Evolutionary conservation across 2,888 invertebrate genomes (phyloP).

Genomic region (Sipunculus nudus): DNA sequence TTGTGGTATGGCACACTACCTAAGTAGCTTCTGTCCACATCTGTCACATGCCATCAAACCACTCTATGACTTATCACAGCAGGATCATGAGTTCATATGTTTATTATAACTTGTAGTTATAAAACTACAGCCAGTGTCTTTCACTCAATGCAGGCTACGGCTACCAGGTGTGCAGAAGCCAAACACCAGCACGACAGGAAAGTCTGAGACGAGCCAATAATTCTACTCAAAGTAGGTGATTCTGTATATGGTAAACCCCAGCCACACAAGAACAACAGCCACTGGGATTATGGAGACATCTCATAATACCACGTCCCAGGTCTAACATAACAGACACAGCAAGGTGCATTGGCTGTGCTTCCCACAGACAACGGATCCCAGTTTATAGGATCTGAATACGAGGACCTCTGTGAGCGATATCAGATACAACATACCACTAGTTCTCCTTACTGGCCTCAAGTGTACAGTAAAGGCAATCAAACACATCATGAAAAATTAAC

Average conservation of each 20-base stretch:
- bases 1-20: conserved; percentile 20
- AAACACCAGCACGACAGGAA: too few species aligned
- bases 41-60: conserved; percentile 6
- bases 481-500: background rate
- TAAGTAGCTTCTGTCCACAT: background rate
- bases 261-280: too few species aligned
- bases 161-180: background rate
- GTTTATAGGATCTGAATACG: background rate
- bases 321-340: conserved; percentile 5
- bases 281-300: background rate
- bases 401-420: background rate
- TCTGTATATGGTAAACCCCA: too few species aligned
- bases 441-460: conserved; percentile 11
- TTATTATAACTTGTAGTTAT: background rate
- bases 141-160: background rate
- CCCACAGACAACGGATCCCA: conserved; percentile 2
- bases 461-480: background rate
- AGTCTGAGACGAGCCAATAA: too few species aligned
- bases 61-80: conserved; percentile 1
- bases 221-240: too few species aligned
- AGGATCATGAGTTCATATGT: background rate
- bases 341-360: background rate
- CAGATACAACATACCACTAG: conserved; percentile 3
- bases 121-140: background rate
- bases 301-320: conserved; percentile 1